Conservation (phyloP, 1,140 invertebrate species). For the Helicoverpa armigera region DNA sequence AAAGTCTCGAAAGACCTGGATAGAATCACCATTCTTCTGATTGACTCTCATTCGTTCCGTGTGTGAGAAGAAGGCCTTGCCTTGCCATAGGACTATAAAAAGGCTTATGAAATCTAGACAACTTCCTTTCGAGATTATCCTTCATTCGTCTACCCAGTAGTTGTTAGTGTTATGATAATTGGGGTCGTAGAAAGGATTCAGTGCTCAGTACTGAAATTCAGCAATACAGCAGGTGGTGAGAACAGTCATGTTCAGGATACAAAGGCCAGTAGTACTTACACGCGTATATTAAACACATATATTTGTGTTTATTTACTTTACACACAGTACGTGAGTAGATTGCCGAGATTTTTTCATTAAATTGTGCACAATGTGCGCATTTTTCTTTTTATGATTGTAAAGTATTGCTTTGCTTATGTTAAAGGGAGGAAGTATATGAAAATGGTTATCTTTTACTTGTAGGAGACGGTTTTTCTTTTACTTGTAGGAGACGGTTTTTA, state of each 20-base stretch:
- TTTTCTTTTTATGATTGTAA: slow-evolving; percentile 12
- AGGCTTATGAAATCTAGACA: too few relatives aligned
- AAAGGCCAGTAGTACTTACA: background rate
- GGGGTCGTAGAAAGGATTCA: background rate
- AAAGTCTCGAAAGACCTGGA: too few relatives aligned
- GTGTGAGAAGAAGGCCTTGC: too few relatives aligned
- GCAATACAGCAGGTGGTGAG: slow-evolving; percentile 28
- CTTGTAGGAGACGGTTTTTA: too few relatives aligned
- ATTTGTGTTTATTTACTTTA: slow-evolving; percentile 23
- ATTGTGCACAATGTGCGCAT: background rate
- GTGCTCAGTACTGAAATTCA: background rate
- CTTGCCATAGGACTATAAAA: too few relatives aligned
- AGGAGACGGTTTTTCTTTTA: too few relatives aligned
- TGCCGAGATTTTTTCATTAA: slow-evolving; percentile 26
- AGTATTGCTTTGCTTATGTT: slow-evolving; percentile 18
- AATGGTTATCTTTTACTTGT: too few relatives aligned
- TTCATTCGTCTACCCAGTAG: background rate
- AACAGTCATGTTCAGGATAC: background rate
- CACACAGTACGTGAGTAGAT: slow-evolving; percentile 7
- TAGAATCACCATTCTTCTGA: too few relatives aligned
- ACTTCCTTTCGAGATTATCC: too few relatives aligned
- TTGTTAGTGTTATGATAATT: background rate
- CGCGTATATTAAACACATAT: slow-evolving; percentile 28
- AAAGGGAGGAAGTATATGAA: too few relatives aligned
- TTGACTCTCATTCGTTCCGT: too few relatives aligned